phyloP scores from a whole-genome alignment of 2,797 vertebrate species.

The Aldrovandia affinis region DNA sequence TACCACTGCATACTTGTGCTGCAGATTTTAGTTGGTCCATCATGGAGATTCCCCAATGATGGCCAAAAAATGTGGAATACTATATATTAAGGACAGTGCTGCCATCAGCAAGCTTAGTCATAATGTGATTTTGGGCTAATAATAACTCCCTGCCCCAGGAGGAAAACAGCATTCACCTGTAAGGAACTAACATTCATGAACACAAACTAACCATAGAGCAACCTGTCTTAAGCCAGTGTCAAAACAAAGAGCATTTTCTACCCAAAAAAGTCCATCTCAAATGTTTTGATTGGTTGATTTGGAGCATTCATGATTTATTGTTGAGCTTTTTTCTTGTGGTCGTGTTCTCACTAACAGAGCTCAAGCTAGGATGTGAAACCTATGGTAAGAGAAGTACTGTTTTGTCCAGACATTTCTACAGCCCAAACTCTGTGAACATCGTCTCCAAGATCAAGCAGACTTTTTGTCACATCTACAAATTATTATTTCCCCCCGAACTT shows the following conservation, averaged over 20 bases:
- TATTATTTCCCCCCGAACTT: not conserved
- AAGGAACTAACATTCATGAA: not conserved
- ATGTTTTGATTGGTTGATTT: not conserved
- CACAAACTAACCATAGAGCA: not conserved
- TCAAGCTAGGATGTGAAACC: not conserved
- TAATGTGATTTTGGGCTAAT: slow-evolving; percentile 10
- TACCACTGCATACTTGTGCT: not conserved
- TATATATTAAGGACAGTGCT: not conserved
- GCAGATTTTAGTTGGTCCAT: not conserved
- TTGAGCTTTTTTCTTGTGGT: not conserved
- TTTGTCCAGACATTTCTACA: not conserved
- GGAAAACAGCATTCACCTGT: not conserved
- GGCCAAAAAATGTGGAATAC: not conserved
- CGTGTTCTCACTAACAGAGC: not conserved
- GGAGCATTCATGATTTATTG: not conserved
- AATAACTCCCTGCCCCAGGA: slow-evolving; percentile 11
- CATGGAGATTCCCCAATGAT: not conserved
- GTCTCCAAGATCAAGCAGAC: not conserved
- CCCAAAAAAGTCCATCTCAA: not conserved
- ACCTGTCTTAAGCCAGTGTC: not conserved
- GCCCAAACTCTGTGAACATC: not conserved
- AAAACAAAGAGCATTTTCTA: slow-evolving; percentile 3
- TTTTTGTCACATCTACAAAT: not conserved
- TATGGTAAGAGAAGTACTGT: not conserved
- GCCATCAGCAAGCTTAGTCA: not conserved